A percentile compares a stretch with the other conserved stretches of the same genome.
These are phyloP conservation scores for Ruditapes philippinarum DNA, from an alignment of 1,140 invertebrate genomes.

Conservation along the genomic window DNA sequence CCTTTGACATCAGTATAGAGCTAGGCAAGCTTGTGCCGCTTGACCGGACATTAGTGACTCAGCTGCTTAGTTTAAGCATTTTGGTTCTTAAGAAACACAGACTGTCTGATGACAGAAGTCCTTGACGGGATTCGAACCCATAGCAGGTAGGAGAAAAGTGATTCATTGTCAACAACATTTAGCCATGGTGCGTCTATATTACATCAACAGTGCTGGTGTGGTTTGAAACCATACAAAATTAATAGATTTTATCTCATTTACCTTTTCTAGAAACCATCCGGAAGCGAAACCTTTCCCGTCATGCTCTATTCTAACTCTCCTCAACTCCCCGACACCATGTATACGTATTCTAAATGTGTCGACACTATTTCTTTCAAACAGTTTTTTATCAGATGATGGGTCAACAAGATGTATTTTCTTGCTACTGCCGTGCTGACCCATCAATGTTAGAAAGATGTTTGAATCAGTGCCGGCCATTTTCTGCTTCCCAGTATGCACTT, in stretches of 20 bases:
- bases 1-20: too few species aligned
- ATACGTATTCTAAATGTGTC: slow-evolving; percentile 73
- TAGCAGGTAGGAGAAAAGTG: too few species aligned
- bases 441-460: slow-evolving; percentile 80
- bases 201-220: too few species aligned
- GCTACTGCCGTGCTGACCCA: slow-evolving; percentile 76
- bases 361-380: slow-evolving; percentile 72
- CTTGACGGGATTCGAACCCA: too few species aligned
- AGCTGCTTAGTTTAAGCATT: too few species aligned
- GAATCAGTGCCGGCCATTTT: slow-evolving; percentile 82
- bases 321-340: slow-evolving; percentile 81
- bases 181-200: too few species aligned
- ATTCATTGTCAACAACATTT: too few species aligned
- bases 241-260: slow-evolving; percentile 54
- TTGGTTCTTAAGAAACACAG: too few species aligned
- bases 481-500: slow-evolving; percentile 80
- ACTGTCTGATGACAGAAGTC: too few species aligned
- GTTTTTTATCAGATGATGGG: slow-evolving; percentile 75
- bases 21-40: too few species aligned
- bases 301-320: slow-evolving; percentile 82
- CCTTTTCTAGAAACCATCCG: slow-evolving; percentile 80
- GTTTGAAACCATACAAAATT: not conserved
- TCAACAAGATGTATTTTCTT: slow-evolving; percentile 78
- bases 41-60: too few species aligned
- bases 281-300: slow-evolving; percentile 74